Percentiles rank a stretch among this genome's conserved stretches.
Evolutionary conservation across 2,888 invertebrate genomes (phyloP).

Genomic region (Timema podura): DNA sequence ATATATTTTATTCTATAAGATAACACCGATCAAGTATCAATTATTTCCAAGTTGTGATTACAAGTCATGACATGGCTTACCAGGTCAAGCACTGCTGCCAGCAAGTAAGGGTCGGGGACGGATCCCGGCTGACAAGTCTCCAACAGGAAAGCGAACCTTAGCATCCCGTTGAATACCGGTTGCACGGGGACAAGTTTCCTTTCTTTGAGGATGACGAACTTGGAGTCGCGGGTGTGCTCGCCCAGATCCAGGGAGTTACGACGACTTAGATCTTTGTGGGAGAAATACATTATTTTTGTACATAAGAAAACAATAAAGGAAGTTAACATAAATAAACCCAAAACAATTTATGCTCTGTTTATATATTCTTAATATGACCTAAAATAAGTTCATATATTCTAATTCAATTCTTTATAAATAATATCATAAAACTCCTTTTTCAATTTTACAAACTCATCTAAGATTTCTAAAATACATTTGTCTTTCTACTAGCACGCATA

Average conservation of each 20-base stretch:
- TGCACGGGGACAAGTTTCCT: constrained; percentile 75
- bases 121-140: constrained; percentile 96
- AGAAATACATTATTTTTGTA: background rate
- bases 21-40: too few species aligned
- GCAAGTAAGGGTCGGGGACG: constrained; percentile 92
- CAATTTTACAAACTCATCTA: too few species aligned
- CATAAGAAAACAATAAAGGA: background rate
- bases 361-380: background rate
- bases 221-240: constrained; percentile 76
- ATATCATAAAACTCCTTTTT: background rate
- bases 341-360: background rate
- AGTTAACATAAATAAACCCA: background rate
- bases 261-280: constrained; percentile 61
- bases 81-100: constrained; percentile 91
- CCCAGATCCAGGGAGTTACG: constrained; percentile 79
- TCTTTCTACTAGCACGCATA: too few species aligned
- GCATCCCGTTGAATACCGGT: constrained; percentile 81
- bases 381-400: background rate
- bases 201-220: constrained; percentile 84
- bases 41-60: too few species aligned
- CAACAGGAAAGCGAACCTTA: constrained; percentile 83
- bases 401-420: background rate
- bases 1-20: too few species aligned
- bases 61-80: constrained; percentile 50
- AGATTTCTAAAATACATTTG: too few species aligned